Evolutionary conservation across 2,888 invertebrate species (phyloP).

Genomic region (Pandemis heparana): DNA sequence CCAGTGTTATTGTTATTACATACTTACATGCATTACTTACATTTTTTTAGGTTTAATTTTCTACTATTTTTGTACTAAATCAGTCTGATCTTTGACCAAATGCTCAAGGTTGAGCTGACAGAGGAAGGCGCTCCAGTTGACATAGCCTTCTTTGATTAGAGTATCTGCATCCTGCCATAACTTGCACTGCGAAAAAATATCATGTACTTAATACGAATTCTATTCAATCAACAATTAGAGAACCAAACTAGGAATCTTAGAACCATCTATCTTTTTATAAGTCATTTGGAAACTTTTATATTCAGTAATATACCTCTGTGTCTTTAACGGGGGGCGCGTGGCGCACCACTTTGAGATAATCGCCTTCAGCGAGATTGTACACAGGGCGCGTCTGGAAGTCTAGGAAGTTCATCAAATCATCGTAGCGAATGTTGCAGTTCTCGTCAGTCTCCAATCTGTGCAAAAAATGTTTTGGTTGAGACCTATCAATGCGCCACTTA

Average conservation of each 20-base stretch:
- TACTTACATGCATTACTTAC: too few relatives aligned
- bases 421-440: constrained; percentile 87
- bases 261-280: too few relatives aligned
- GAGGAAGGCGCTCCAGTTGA: constrained; percentile 80
- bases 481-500: too few relatives aligned
- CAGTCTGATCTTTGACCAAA: constrained; percentile 69
- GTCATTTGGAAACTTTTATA: neutral
- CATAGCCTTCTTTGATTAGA: constrained; percentile 68
- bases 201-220: neutral
- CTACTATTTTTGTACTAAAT: neutral
- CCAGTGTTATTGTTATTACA: neutral
- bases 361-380: constrained; percentile 66
- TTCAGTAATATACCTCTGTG: constrained; percentile 64
- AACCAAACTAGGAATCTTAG: too few relatives aligned
- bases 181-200: constrained; percentile 64
- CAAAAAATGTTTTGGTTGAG: neutral
- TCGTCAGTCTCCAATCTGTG: constrained; percentile 87
- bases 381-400: constrained; percentile 86
- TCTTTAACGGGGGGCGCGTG: constrained; percentile 77
- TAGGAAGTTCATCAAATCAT: constrained; percentile 89
- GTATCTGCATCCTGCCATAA: constrained; percentile 71
- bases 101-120: constrained; percentile 79
- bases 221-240: too few relatives aligned
- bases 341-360: constrained; percentile 71
- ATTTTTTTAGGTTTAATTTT: neutral